Base-by-base conservation (phyloP, 2,113 vertebrate species). In the Campylomormyrus numenius region DNA sequence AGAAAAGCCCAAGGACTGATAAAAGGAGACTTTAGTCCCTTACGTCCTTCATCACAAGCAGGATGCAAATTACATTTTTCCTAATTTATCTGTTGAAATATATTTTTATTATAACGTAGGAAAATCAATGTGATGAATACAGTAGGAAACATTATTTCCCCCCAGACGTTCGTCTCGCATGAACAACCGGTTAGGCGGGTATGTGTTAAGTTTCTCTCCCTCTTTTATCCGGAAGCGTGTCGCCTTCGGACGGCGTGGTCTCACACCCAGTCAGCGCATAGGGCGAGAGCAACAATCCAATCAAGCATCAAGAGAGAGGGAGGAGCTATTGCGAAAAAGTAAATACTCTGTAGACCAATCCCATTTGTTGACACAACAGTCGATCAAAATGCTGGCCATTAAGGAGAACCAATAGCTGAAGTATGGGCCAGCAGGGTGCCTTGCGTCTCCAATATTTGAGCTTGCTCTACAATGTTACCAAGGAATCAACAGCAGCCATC, bases 401-500 rank as follows among this genome's bases (percentile, higher is more conserved):
- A 42, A 52, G 10, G 35, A 27, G 53, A 86, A 56, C 90, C 90
- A 91, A 91, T 91, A 46, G 83, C 49, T 45, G 88, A 85, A 83
- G 6, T n/a, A 7, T 19, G 39, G 19, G 48, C 42, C 52, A 50
- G 77, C 5, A 31, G 10, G n/a, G 31, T 24, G 24, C 24, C 74
- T 48, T 48, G 31, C 8, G 31, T 53, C 21, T 46, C 31, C 21
- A 35, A 84, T 35, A 89, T 85, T 58, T 5, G 48, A 49, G 52
- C 52, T 45, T 27, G 89, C n/a, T 24, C 77, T 11, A 31, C 24
- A 48, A 45, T 19, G 15, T 11, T 31, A 48, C 19, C 52, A 13
- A 89, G 5, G 89, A 85, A 89, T 62, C 89, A 46, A 24, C 89
- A 8, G 1, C 24, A 62, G 50, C n/a, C 49, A 3, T n/a, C 39